Evolutionary conservation across 2,797 vertebrate species (phyloP), one percentile per base, ranked within the genome.

Genomic region (Sebastes melanostomus): DNA sequence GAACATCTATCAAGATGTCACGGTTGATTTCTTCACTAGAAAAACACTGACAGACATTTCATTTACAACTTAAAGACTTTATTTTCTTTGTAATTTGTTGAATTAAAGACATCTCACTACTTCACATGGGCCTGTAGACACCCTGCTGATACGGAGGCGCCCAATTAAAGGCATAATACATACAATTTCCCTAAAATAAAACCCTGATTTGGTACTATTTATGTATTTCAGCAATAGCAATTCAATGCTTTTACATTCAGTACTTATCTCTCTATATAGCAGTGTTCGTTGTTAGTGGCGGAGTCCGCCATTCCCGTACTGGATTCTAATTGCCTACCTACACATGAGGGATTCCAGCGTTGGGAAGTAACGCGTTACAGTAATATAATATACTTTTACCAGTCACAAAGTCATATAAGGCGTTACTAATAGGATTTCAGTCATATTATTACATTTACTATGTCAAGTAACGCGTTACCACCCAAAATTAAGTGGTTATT

Each of bases 1-100:
- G 52, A 86, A 73, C 29, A 62, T 68, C 54, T 82, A 52, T 77
- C n/a, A 52, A 59, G 30, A 68, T 32, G 65, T 60, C 54, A 18
- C 1, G n/a, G 30, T 25, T 9, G 66, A 78, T 70, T 73, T 68
- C 34, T 71, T 67, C 36, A 30, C 5, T 1, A 11, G 7, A 61
- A 68, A 36, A 60, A 32, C 7, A 38, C 2, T 18, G 27, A 50
- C 58, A n/a, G 13, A 65, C 25, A 22, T 63, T 72, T 69, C 13
- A 50, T 56, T 61, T 25, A 22, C 9, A 0, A 75, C 12, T 13
- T 38, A 2, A 62, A 55, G 5, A 34, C 29, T 6, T 12, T 25
- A 10, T 13, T 60, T 8, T 42, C 55, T 32, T 30, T 59, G 16
- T 9, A 29, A 13, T 59, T 54, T 38, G 14, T 4, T 74, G 4